phyloP scores from a whole-genome alignment of 2,113 vertebrate species.

The Gymnobelideus leadbeateri region DNA sequence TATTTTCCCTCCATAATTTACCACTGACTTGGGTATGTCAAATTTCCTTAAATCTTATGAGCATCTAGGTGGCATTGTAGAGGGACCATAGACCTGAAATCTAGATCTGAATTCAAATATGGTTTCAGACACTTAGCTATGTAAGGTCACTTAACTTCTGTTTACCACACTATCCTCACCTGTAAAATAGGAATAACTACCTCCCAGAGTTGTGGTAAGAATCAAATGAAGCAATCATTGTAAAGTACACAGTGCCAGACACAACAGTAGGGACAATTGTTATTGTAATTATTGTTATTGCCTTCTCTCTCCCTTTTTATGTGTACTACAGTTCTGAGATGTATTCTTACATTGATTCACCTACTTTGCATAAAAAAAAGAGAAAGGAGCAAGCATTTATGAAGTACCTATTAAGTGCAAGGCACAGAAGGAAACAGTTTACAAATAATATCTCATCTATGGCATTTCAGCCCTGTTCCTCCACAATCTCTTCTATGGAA shows the following conservation, averaged over 20 bases:
- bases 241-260: not conserved
- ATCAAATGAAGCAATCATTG: not conserved
- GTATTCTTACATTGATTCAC: not conserved
- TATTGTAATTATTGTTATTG: not conserved
- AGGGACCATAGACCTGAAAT: not conserved
- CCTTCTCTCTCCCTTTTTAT: not conserved
- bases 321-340: not conserved
- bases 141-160: not conserved
- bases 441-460: not conserved
- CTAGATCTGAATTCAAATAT: not conserved
- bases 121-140: not conserved
- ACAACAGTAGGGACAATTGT: not conserved
- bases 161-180: not conserved
- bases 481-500: not conserved
- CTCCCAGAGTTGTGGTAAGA: not conserved
- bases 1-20: not conserved
- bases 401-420: not conserved
- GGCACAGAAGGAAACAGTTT: not conserved
- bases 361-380: not conserved
- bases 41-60: not conserved
- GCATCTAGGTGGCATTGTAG: not conserved
- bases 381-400: not conserved
- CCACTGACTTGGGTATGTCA: not conserved
- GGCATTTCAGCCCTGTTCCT: not conserved
- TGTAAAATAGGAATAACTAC: not conserved